These are phyloP conservation scores for Diorhabda elongata DNA, from an alignment of 1,140 invertebrate genomes.

Conservation along the genomic window DNA sequence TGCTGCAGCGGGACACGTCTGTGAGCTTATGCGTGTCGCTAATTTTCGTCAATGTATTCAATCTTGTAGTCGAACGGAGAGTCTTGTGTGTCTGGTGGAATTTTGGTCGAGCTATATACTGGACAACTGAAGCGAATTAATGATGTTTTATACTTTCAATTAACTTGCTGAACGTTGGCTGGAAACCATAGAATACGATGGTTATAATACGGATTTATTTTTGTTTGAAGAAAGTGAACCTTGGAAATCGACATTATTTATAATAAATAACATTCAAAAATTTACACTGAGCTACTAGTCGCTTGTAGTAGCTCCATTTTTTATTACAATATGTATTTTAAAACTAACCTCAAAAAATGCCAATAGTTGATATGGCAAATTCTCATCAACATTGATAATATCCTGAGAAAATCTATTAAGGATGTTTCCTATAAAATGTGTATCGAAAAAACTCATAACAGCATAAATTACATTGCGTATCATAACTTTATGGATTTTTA, in stretches of 20 bases:
- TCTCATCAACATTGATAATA: conserved; percentile 35
- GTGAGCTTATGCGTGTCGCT: not conserved
- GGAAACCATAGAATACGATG: not conserved
- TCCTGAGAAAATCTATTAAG: conserved; percentile 39
- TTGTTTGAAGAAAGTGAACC: not conserved
- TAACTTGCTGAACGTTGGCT: conserved; percentile 24
- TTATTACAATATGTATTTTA: not conserved
- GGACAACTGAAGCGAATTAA: not conserved
- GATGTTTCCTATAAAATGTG: conserved; percentile 37
- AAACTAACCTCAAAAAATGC: conserved; percentile 27
- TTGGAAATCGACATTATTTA: not conserved
- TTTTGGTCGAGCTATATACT: not conserved
- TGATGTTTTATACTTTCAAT: not conserved
- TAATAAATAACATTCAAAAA: not conserved
- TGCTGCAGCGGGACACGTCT: not conserved
- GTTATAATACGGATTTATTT: not conserved
- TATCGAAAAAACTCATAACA: conserved; percentile 38
- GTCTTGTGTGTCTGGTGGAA: not conserved
- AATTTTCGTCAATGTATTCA: not conserved
- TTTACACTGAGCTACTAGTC: conserved; percentile 5
- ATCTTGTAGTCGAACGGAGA: not conserved
- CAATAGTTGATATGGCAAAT: conserved; percentile 30
- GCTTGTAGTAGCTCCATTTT: not conserved
- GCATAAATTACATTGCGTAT: conserved; percentile 32
- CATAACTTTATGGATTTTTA: conserved; percentile 32